Evolutionary conservation across 2,113 vertebrate species (phyloP).

Genomic region (Apteryx owenii): DNA sequence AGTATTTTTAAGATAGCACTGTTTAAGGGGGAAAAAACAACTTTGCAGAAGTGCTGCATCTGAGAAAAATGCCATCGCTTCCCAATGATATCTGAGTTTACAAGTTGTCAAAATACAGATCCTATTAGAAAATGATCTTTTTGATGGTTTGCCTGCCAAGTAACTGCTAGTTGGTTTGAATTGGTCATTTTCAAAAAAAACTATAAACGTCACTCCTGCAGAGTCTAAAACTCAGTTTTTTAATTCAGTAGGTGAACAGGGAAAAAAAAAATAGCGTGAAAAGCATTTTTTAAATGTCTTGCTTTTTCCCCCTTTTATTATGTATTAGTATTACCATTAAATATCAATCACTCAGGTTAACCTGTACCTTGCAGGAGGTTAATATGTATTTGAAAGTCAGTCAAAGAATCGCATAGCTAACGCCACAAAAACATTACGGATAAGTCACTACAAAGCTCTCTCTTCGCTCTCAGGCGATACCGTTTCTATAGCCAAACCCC

Average conservation of each 20-base stretch:
- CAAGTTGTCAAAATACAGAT: constrained; percentile 40
- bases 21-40: not conserved
- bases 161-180: constrained; percentile 8
- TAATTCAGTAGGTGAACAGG: not conserved
- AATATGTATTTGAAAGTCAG: constrained; percentile 14
- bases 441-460: not conserved
- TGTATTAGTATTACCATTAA: constrained; percentile 29
- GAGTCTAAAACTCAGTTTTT: not conserved
- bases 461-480: not conserved
- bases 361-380: not conserved
- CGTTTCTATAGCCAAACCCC: not conserved
- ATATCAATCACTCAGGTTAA: not conserved
- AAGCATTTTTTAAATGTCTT: not conserved
- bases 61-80: constrained; percentile 44
- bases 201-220: not conserved
- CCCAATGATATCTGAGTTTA: constrained; percentile 26
- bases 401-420: not conserved
- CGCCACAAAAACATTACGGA: not conserved
- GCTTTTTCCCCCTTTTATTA: not conserved
- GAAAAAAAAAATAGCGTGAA: not conserved
- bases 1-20: not conserved
- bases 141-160: not conserved
- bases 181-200: constrained; percentile 50
- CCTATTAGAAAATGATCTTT: constrained; percentile 28
- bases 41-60: constrained; percentile 29